Evolutionary conservation across 2,113 vertebrate species (phyloP).

Genomic region (Peromyscus californicus): DNA sequence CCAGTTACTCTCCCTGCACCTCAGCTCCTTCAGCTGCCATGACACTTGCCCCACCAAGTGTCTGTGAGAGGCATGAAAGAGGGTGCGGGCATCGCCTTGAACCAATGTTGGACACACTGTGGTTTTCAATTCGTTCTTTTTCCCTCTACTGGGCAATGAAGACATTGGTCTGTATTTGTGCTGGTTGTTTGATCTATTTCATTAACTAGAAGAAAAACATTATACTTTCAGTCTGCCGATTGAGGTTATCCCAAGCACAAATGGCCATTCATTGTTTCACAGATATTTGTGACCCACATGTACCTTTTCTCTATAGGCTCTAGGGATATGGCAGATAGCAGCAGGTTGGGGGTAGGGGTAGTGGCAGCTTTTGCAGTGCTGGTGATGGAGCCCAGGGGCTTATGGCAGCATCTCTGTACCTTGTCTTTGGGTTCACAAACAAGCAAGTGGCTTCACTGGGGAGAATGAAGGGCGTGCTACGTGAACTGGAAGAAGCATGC

Average conservation of each 20-base stretch:
- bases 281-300: conserved; percentile 18
- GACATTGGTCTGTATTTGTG: not conserved
- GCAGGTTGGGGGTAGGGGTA: not conserved
- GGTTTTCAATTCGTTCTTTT: not conserved
- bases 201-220: conserved; percentile 9
- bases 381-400: not conserved
- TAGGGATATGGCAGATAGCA: not conserved
- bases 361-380: not conserved
- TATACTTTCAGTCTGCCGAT: not conserved
- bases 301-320: not conserved
- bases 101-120: not conserved
- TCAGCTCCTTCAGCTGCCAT: not conserved
- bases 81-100: not conserved
- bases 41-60: not conserved
- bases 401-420: not conserved
- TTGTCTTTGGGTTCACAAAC: conserved; percentile 15
- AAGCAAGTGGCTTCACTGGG: not conserved
- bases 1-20: not conserved
- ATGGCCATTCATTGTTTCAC: not conserved
- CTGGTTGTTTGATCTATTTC: conserved; percentile 11
- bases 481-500: not conserved
- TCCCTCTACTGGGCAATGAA: not conserved
- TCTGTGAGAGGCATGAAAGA: not conserved
- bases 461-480: not conserved
- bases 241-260: not conserved